These are phyloP conservation scores for Streptopelia turtur DNA, from an alignment of 2,797 vertebrate genomes.

Conservation along the genomic window DNA sequence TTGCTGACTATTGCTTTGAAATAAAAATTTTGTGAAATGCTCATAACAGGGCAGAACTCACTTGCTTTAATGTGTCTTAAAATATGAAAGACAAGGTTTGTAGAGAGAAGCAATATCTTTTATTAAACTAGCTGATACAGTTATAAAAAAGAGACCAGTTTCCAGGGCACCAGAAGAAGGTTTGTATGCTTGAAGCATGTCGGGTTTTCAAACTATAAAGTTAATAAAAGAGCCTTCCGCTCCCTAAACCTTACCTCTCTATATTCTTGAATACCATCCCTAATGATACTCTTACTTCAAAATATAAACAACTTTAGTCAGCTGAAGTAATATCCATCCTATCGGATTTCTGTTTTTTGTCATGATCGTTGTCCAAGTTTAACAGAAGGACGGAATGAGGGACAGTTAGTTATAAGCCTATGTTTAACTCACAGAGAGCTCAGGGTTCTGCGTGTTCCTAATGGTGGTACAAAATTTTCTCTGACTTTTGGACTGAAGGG, in stretches of 20 bases:
- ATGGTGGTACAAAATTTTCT: background rate
- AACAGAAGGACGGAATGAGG: background rate
- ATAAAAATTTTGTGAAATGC: constrained; percentile 49
- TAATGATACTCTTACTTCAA: constrained; percentile 59
- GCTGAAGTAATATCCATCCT: constrained; percentile 2
- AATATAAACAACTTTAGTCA: background rate
- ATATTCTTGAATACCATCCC: constrained; percentile 5
- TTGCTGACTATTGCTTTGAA: constrained; percentile 65
- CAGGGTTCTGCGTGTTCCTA: background rate
- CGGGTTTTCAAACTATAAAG: constrained; percentile 47
- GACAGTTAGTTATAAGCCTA: background rate
- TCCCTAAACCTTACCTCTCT: constrained; percentile 14
- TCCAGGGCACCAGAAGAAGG: constrained; percentile 46
- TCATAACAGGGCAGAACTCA: constrained; percentile 44
- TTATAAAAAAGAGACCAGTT: constrained; percentile 59
- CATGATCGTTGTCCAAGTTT: background rate
- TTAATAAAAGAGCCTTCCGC: constrained; percentile 54
- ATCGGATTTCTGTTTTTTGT: constrained; percentile 33
- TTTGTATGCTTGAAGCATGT: constrained; percentile 58
- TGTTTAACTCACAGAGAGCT: background rate
- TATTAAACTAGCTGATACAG: constrained; percentile 63
- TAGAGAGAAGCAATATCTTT: constrained; percentile 63
- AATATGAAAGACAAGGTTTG: constrained; percentile 52
- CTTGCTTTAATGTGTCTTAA: constrained; percentile 61
- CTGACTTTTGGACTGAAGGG: background rate